These are phyloP conservation scores for Thripadectes ignobilis DNA, from an alignment of 2,797 vertebrate species.

Conservation along the genomic window DNA sequence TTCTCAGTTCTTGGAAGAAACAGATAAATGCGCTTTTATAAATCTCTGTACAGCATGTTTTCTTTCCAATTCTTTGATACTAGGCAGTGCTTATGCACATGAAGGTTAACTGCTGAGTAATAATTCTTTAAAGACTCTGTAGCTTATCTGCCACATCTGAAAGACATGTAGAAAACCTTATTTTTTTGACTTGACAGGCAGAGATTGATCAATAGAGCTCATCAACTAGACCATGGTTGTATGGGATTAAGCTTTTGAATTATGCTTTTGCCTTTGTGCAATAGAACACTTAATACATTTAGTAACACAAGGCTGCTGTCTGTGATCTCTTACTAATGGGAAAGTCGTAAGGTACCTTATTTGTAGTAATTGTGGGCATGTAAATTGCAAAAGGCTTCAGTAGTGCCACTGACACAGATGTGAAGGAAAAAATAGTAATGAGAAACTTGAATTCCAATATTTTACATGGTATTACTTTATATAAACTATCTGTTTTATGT, in stretches of 20 bases:
- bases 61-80: neutral
- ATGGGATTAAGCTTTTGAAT: neutral
- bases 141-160: neutral
- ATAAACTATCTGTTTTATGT: neutral
- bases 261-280: neutral
- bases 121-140: neutral
- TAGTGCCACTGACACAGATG: neutral
- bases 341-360: neutral
- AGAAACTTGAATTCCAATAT: neutral
- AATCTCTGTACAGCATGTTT: neutral
- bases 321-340: neutral
- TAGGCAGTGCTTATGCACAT: neutral
- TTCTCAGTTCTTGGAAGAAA: neutral
- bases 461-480: neutral
- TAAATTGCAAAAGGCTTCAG: neutral
- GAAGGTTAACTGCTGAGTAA: neutral
- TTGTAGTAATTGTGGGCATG: neutral
- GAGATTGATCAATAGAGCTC: neutral
- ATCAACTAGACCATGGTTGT: neutral
- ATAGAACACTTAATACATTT: neutral
- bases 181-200: neutral
- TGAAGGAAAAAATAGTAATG: neutral
- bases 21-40: neutral
- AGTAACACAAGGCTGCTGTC: accelerated
- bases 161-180: neutral